Evolutionary conservation across 2,797 vertebrate species (phyloP).

Genomic region (Carcharodon carcharias): DNA sequence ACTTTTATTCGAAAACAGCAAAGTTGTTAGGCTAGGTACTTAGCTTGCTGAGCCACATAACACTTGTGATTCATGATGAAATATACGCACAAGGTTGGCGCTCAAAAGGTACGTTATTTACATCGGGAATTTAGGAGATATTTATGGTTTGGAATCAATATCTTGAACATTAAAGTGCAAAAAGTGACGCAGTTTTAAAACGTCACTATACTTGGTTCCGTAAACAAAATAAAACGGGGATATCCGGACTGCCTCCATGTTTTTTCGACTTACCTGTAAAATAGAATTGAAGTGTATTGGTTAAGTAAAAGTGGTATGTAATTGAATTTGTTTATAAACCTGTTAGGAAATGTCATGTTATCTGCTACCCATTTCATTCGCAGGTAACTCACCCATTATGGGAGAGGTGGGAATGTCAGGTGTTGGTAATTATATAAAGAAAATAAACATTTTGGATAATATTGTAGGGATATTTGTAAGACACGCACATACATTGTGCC

Average conservation of each 20-base stretch:
- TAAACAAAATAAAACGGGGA: no score
- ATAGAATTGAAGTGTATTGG: neutral
- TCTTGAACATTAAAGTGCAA: no score
- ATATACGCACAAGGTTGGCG: neutral
- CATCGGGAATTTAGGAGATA: neutral
- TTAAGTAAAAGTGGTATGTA: neutral
- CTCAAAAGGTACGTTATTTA: neutral
- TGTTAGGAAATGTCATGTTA: neutral
- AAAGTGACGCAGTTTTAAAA: neutral
- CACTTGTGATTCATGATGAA: neutral
- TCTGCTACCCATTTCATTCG: neutral
- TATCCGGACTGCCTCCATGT: neutral
- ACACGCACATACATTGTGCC: neutral
- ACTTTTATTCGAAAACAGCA: neutral
- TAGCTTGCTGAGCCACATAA: neutral
- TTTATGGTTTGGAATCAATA: neutral
- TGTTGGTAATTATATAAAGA: neutral
- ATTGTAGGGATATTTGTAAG: neutral
- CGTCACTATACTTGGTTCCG: neutral
- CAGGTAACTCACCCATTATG: neutral
- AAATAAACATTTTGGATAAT: neutral
- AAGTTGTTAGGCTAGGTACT: neutral
- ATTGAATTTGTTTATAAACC: neutral
- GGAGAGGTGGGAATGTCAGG: neutral
- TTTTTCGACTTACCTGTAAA: neutral